A percentile compares a stretch with the other conserved stretches of the same genome.
Conservation (phyloP, 2,113 vertebrate species). For the Diphyllodes magnificus region DNA sequence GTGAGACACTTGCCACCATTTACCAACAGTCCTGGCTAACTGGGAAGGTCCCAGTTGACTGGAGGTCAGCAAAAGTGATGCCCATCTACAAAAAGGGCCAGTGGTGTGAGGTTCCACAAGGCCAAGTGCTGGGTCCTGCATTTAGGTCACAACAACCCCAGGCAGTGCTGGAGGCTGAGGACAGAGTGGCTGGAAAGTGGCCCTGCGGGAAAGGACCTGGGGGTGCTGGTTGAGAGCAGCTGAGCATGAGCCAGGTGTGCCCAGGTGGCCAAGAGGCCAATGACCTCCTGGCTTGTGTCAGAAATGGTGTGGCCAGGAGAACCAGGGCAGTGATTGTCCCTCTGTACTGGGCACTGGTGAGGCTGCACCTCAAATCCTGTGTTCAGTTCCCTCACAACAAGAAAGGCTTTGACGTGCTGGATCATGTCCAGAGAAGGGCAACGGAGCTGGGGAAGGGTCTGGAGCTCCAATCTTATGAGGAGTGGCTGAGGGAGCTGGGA, state of each 20-base stretch:
- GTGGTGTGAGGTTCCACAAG: background rate
- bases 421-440: background rate
- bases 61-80: background rate
- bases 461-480: background rate
- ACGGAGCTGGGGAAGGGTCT: background rate
- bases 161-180: background rate
- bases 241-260: background rate
- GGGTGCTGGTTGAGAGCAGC: background rate
- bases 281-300: background rate
- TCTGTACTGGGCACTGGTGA: background rate
- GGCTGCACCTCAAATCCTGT: background rate
- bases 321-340: background rate
- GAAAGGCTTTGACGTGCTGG: background rate
- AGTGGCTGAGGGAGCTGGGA: background rate
- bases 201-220: background rate
- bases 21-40: background rate
- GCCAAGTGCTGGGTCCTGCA: background rate
- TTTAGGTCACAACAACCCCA: background rate
- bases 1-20: background rate
- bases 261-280: background rate
- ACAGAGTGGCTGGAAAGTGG: background rate
- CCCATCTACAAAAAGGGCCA: background rate
- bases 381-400: background rate
- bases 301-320: background rate
- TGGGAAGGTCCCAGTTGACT: background rate